Conservation (phyloP, 2,888 invertebrate species). For the Herminia tarsipennalis region DNA sequence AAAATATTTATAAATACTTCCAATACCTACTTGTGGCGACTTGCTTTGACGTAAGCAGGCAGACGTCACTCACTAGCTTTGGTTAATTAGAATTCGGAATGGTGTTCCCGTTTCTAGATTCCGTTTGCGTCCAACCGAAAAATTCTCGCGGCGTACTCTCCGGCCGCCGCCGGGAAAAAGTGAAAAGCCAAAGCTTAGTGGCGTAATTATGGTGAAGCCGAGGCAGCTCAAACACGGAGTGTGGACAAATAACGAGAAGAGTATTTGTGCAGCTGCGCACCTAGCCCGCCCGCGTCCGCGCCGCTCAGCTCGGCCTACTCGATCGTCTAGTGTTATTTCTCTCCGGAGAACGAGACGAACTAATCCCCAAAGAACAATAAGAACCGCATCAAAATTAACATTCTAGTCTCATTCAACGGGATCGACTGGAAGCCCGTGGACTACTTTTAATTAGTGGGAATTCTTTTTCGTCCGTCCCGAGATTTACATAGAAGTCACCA, state of each 20-base stretch:
- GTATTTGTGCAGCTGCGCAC: constrained; percentile 75
- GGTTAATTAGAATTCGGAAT: constrained; percentile 64
- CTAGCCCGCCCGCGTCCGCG: constrained; percentile 41
- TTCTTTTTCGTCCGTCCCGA: constrained; percentile 68
- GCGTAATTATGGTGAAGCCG: constrained; percentile 67
- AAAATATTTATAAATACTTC: too few species aligned
- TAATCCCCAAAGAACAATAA: constrained; percentile 62
- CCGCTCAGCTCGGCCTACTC: constrained; percentile 41
- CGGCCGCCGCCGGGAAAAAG: constrained; percentile 54
- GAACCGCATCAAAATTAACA: constrained; percentile 65
- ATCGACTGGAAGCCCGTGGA: constrained; percentile 60
- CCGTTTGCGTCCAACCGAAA: constrained; percentile 58
- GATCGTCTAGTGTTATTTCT: constrained; percentile 47
- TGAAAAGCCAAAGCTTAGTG: constrained; percentile 70
- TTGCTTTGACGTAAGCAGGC: too few species aligned
- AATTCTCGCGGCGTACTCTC: constrained; percentile 51
- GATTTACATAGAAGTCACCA: constrained; percentile 80
- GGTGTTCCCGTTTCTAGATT: constrained; percentile 58
- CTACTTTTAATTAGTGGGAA: constrained; percentile 77
- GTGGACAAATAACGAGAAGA: constrained; percentile 74
- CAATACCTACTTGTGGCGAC: too few species aligned
- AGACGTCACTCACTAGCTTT: background rate
- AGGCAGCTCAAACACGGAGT: constrained; percentile 67
- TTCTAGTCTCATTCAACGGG: constrained; percentile 66
- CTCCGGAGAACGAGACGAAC: constrained; percentile 53